Evolutionary conservation across 2,888 invertebrate genomes (phyloP).

Genomic region (Frankliniella fusca): DNA sequence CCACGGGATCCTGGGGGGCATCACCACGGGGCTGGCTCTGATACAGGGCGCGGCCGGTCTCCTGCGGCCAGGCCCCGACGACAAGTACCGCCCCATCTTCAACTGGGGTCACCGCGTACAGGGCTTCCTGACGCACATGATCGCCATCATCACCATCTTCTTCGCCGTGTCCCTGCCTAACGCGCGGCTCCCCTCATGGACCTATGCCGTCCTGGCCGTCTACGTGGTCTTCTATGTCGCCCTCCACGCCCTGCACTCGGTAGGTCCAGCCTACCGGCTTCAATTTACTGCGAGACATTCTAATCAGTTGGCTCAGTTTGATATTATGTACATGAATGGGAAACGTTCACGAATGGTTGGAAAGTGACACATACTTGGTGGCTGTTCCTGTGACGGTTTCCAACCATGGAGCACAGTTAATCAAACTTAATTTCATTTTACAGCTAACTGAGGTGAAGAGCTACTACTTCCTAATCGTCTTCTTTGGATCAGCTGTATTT

Average conservation of each 20-base stretch:
- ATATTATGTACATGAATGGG: too few species aligned
- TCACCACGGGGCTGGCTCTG: neutral
- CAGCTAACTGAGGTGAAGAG: neutral
- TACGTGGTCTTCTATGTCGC: neutral
- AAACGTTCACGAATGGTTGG: too few species aligned
- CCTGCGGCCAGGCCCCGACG: neutral
- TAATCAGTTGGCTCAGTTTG: too few species aligned
- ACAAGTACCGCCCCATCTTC: neutral
- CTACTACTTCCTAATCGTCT: neutral
- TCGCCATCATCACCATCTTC: slow-evolving; percentile 22
- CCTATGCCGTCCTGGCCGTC: neutral
- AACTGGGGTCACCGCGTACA: slow-evolving; percentile 4
- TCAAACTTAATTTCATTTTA: neutral
- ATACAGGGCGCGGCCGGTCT: neutral
- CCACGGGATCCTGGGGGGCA: slow-evolving; percentile 4
- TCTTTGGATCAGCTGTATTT: neutral
- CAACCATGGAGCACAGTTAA: neutral
- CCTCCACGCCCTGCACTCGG: neutral
- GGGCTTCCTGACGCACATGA: neutral
- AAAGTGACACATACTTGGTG: too few species aligned
- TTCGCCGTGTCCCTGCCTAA: neutral
- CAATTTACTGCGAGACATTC: too few species aligned
- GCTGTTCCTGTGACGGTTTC: too few species aligned
- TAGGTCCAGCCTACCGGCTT: neutral
- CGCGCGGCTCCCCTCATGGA: neutral